phyloP scores from a whole-genome alignment of 2,888 invertebrate genomes.

The Pandemis corylana region DNA sequence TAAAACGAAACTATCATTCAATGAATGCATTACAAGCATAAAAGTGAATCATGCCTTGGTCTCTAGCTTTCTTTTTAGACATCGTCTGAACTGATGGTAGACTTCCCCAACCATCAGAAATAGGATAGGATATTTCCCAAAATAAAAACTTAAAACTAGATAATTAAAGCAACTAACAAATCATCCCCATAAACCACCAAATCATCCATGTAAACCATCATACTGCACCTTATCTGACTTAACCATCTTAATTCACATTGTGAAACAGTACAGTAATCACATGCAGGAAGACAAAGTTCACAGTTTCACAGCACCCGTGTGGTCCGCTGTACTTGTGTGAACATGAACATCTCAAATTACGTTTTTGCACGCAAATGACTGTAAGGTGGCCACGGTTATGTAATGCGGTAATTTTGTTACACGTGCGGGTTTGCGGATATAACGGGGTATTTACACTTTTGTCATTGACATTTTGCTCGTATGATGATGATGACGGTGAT shows the following conservation, averaged over 20 bases:
- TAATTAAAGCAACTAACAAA: neutral
- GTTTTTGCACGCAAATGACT: conserved; percentile 40
- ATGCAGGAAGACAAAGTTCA: conserved; percentile 29
- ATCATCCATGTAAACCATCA: neutral
- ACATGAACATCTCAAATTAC: conserved; percentile 29
- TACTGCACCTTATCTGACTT: neutral
- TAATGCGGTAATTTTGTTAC: conserved; percentile 36
- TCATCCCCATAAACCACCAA: neutral
- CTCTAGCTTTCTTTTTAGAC: too few relatives aligned
- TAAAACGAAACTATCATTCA: too few relatives aligned
- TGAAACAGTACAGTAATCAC: neutral
- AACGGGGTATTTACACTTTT: conserved; percentile 13
- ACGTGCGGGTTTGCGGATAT: conserved; percentile 19
- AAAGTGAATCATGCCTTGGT: too few relatives aligned
- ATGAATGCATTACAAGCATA: too few relatives aligned
- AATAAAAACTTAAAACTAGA: neutral
- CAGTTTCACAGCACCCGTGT: conserved; percentile 34
- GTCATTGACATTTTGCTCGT: neutral
- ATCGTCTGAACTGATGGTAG: too few relatives aligned
- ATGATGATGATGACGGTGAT: neutral
- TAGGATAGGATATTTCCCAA: neutral
- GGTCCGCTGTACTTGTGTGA: conserved; percentile 30
- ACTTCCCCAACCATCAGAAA: too few relatives aligned
- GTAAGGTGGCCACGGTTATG: conserved; percentile 23
- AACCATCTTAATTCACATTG: neutral